Conservation (phyloP, 2,888 invertebrate genomes). For the Chrysomela aeneicollis region DNA sequence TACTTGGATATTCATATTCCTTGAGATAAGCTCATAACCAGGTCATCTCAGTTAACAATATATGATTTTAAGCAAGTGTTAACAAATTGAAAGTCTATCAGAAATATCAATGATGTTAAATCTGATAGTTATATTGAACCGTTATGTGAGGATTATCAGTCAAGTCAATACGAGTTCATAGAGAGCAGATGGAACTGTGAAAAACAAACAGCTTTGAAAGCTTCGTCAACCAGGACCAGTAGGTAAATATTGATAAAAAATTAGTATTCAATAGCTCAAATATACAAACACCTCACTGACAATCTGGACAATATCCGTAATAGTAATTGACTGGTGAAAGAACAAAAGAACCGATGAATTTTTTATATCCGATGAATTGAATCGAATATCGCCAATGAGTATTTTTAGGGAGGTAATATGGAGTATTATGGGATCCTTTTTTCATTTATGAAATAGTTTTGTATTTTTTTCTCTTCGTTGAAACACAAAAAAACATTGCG, state of each 20-base stretch:
- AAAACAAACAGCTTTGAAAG: not conserved
- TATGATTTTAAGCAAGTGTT: not conserved
- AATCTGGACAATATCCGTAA: not conserved
- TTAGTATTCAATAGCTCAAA: not conserved
- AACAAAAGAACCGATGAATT: not conserved
- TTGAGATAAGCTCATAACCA: too few relatives aligned
- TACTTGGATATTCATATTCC: too few relatives aligned
- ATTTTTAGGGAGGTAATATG: too few relatives aligned
- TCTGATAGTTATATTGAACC: slow-evolving; percentile 3
- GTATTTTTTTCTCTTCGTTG: too few relatives aligned
- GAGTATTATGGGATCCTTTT: too few relatives aligned
- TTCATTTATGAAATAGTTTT: too few relatives aligned
- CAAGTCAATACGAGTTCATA: not conserved
- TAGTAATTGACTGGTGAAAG: not conserved
- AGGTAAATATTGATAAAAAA: not conserved
- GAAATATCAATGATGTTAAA: not conserved
- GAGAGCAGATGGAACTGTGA: not conserved
- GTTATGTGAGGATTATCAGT: not conserved
- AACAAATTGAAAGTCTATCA: not conserved
- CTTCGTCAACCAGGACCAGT: not conserved
- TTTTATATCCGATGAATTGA: not conserved
- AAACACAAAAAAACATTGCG: too few relatives aligned
- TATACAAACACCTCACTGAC: not conserved
- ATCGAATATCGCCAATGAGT: too few relatives aligned
- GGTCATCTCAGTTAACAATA: too few relatives aligned